Percentiles rank a stretch among this genome's conserved stretches.
These are phyloP conservation scores for Tigriopus californicus DNA, from an alignment of 2,888 invertebrate genomes.

Conservation along the genomic window DNA sequence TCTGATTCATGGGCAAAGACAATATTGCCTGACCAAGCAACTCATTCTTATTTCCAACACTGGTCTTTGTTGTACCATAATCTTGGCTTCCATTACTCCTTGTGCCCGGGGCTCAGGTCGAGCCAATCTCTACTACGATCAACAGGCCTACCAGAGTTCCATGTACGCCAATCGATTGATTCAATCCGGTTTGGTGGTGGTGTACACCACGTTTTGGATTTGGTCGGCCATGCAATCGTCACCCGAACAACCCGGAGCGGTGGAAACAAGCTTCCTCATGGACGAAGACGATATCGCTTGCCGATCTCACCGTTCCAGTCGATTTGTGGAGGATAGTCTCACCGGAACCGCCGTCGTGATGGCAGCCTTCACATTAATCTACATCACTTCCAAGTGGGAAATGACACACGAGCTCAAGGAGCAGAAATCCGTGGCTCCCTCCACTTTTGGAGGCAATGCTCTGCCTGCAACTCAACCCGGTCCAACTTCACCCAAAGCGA, in stretches of 20 bases:
- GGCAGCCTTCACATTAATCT: no score
- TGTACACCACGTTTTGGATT: constrained; percentile 8
- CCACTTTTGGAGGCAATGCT: neutral
- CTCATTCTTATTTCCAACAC: constrained; percentile 2
- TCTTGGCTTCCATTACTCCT: constrained; percentile 1
- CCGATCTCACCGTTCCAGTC: neutral
- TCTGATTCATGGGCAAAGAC: neutral
- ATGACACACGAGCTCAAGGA: no score
- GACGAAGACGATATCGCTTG: neutral
- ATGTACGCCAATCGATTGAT: neutral
- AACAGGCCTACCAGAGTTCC: neutral
- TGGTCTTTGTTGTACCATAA: neutral
- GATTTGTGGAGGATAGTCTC: neutral
- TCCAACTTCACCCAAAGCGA: neutral
- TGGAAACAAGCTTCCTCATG: neutral
- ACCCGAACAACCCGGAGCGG: neutral
- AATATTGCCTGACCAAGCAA: constrained; percentile 9
- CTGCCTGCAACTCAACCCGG: neutral
- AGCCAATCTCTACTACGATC: no score
- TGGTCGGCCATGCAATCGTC: constrained; percentile 5
- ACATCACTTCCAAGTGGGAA: no score
- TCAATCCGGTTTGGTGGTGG: neutral
- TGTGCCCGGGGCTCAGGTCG: neutral
- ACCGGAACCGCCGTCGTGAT: neutral
- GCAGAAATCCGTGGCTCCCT: neutral